Conservation (phyloP, 2,113 vertebrate genomes). For the Brachyhypopomus gauderio region DNA sequence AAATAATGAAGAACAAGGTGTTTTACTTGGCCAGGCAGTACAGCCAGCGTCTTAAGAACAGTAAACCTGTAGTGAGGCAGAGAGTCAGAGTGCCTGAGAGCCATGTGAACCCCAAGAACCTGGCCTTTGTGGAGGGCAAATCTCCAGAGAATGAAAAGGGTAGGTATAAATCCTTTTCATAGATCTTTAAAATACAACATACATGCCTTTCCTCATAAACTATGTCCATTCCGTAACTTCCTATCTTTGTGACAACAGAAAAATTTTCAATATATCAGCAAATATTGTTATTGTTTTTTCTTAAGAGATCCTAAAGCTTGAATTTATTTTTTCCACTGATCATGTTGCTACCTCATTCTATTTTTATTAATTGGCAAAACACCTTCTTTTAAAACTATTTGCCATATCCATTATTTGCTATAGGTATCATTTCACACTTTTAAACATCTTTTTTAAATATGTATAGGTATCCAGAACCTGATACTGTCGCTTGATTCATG, state of each 20-base stretch:
- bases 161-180: conserved; percentile 52
- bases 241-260: too few relatives aligned
- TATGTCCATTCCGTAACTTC: not conserved
- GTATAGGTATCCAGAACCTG: conserved; percentile 73
- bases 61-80: conserved; percentile 60
- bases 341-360: too few relatives aligned
- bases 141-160: conserved; percentile 61
- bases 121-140: conserved; percentile 68
- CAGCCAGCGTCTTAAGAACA: conserved; percentile 92
- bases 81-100: conserved; percentile 52
- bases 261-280: too few relatives aligned
- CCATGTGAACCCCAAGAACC: conserved; percentile 53
- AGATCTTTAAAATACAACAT: not conserved
- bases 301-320: too few relatives aligned
- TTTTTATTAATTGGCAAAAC: too few relatives aligned
- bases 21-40: conserved; percentile 93
- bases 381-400: not conserved
- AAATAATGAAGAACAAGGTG: conserved; percentile 85
- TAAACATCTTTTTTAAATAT: conserved; percentile 29
- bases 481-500: conserved; percentile 61
- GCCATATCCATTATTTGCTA: not conserved
- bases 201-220: not conserved
- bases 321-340: too few relatives aligned
- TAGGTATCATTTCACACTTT: not conserved
- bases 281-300: too few relatives aligned